A percentile compares a stretch with the other conserved stretches of the same genome.
Conservation (phyloP, 2,888 invertebrate genomes). For the Latrodectus hesperus region DNA sequence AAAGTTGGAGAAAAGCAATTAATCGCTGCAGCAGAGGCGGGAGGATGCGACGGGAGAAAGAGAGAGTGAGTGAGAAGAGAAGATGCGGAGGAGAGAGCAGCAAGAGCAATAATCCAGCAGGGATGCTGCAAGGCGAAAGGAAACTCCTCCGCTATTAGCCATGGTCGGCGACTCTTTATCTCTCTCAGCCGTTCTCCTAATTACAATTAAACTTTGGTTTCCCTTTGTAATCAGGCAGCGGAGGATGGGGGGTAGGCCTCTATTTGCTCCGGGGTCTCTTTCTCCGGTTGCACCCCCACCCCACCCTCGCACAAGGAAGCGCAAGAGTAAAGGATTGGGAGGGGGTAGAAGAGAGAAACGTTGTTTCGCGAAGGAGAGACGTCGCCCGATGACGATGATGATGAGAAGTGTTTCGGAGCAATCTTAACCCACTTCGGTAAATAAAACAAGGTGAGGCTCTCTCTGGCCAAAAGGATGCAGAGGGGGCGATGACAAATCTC, state of each 20-base stretch:
- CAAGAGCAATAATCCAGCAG: slow-evolving; percentile 27
- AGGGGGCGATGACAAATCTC: slow-evolving; percentile 32
- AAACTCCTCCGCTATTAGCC: slow-evolving; percentile 53
- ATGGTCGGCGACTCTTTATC: slow-evolving; percentile 67
- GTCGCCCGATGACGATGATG: slow-evolving; percentile 57
- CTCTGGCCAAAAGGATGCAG: background rate
- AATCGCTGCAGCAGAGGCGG: slow-evolving; percentile 44
- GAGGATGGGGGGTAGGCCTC: slow-evolving; percentile 17
- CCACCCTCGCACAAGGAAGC: slow-evolving; percentile 5
- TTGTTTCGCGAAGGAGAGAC: slow-evolving; percentile 21
- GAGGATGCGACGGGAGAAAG: slow-evolving; percentile 8
- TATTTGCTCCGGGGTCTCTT: slow-evolving; percentile 48
- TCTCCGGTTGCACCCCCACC: slow-evolving; percentile 10
- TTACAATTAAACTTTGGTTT: slow-evolving; percentile 70
- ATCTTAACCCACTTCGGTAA: slow-evolving; percentile 67
- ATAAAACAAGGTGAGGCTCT: slow-evolving; percentile 47
- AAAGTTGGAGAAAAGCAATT: slow-evolving; percentile 64
- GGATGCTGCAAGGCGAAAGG: slow-evolving; percentile 9
- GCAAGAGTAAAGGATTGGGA: slow-evolving; percentile 22
- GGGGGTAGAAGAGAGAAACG: background rate
- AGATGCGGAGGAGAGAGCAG: slow-evolving; percentile 8
- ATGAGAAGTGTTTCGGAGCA: slow-evolving; percentile 66
- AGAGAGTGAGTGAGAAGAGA: background rate
- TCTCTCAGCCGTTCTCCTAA: slow-evolving; percentile 65
- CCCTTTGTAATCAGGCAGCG: slow-evolving; percentile 65